Evolutionary conservation across 2,797 vertebrate genomes (phyloP).

Genomic region (Hippoglossus hippoglossus): DNA sequence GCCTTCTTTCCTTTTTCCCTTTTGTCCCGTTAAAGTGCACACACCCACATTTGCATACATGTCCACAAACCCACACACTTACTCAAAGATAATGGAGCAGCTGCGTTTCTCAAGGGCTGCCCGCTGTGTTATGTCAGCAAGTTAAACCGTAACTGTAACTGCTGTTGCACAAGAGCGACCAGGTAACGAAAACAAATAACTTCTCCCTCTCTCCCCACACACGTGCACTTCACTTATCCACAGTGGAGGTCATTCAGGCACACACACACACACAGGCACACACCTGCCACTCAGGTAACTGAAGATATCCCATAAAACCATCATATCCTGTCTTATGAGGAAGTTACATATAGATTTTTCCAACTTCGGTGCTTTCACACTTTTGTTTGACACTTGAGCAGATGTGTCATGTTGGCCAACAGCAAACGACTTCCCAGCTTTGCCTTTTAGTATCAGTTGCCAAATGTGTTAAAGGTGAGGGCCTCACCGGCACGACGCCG

Average conservation of each 20-base stretch:
- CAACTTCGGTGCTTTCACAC: background rate
- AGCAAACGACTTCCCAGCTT: background rate
- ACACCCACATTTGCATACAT: slow-evolving; percentile 45
- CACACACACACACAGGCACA: slow-evolving; percentile 48
- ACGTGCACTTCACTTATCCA: slow-evolving; percentile 14
- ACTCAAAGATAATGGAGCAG: slow-evolving; percentile 56
- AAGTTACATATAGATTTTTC: background rate
- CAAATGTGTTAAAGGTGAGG: background rate
- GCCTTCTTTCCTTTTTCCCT: background rate
- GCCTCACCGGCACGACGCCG: slow-evolving; percentile 3
- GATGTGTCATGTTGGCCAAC: background rate
- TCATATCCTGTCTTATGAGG: background rate
- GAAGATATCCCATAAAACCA: slow-evolving; percentile 23
- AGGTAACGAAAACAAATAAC: slow-evolving; percentile 56
- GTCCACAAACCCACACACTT: slow-evolving; percentile 36
- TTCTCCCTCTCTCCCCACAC: slow-evolving; percentile 34
- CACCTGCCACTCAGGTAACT: slow-evolving; percentile 61
- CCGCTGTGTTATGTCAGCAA: slow-evolving; percentile 76
- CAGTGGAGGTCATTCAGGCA: slow-evolving; percentile 10
- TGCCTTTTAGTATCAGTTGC: background rate
- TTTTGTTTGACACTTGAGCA: background rate
- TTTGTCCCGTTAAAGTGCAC: too few relatives aligned
- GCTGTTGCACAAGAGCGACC: slow-evolving; percentile 65
- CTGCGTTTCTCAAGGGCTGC: slow-evolving; percentile 49
- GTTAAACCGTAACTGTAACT: slow-evolving; percentile 67